Percentiles rank a stretch among this genome's conserved stretches.
phyloP scores from a whole-genome alignment of 2,113 vertebrate species.

The Oreochromis spilurus region DNA sequence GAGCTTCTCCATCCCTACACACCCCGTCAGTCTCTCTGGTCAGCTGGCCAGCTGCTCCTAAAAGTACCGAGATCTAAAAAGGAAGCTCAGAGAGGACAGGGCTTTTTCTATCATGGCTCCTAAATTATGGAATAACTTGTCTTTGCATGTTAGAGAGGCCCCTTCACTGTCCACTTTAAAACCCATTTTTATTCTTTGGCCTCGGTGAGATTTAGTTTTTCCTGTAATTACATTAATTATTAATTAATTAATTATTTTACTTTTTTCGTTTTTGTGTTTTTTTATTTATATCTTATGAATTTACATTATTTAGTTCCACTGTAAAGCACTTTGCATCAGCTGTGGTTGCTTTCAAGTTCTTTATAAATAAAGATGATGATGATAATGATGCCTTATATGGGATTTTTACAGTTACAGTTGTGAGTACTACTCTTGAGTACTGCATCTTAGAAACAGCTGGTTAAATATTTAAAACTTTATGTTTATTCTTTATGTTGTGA shows the following conservation, averaged over 20 bases:
- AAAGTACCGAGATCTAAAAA: background rate
- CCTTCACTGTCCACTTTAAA: background rate
- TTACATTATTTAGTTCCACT: background rate
- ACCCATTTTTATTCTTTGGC: background rate
- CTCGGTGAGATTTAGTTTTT: background rate
- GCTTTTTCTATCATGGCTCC: background rate
- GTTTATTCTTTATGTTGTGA: background rate
- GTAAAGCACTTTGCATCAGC: rapidly evolving
- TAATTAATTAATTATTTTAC: background rate
- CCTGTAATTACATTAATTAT: too few species aligned
- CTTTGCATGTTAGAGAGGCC: background rate
- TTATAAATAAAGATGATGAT: background rate
- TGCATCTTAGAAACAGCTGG: background rate
- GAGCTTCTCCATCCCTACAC: background rate
- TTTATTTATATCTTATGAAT: background rate
- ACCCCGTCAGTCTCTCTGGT: background rate
- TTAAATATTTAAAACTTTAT: background rate
- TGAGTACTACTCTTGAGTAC: background rate
- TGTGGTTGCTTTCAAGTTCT: background rate
- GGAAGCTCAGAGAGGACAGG: background rate
- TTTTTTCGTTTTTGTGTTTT: too few species aligned
- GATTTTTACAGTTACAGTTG: background rate
- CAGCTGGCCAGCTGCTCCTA: background rate
- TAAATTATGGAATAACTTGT: background rate
- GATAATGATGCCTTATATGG: background rate